Evolutionary conservation across 2,797 vertebrate genomes (phyloP).

Genomic region (Typhlichthys subterraneus): DNA sequence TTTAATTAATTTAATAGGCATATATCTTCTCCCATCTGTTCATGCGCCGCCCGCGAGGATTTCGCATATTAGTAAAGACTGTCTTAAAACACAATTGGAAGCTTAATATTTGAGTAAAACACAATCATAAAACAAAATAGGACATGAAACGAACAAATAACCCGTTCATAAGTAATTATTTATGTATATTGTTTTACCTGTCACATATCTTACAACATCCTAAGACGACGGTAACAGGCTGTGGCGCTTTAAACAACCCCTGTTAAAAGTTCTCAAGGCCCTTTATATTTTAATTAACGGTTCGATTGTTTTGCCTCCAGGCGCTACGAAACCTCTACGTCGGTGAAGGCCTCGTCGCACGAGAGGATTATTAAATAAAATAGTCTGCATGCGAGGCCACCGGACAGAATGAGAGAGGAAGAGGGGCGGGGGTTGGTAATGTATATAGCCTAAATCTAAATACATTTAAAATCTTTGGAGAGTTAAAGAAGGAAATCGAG

Average conservation of each 20-base stretch:
- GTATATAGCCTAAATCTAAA: slow-evolving; percentile 3
- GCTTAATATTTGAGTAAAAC: not conserved
- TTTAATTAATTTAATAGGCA: slow-evolving; percentile 66
- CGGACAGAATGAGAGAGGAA: slow-evolving; percentile 33
- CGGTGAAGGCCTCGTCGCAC: slow-evolving; percentile 73
- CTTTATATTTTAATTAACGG: slow-evolving; percentile 72
- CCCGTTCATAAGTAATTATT: no score
- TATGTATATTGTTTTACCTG: slow-evolving; percentile 5
- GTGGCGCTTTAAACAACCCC: slow-evolving; percentile 38
- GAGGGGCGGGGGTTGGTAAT: slow-evolving; percentile 12
- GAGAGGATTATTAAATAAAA: slow-evolving; percentile 66
- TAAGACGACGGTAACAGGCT: slow-evolving; percentile 25
- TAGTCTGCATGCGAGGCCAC: slow-evolving; percentile 57
- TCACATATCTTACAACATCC: not conserved
- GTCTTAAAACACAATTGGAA: not conserved
- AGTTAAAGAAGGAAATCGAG: no score
- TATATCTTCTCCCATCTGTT: slow-evolving; percentile 75
- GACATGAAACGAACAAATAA: no score
- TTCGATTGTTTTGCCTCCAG: slow-evolving; percentile 74
- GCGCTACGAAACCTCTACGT: slow-evolving; percentile 70
- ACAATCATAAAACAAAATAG: not conserved
- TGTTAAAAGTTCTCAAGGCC: slow-evolving; percentile 70
- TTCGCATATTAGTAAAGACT: slow-evolving; percentile 5
- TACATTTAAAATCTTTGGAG: no score
- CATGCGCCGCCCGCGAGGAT: slow-evolving; percentile 24